Conservation (phyloP, 2,113 vertebrate species). For the Micromys minutus region DNA sequence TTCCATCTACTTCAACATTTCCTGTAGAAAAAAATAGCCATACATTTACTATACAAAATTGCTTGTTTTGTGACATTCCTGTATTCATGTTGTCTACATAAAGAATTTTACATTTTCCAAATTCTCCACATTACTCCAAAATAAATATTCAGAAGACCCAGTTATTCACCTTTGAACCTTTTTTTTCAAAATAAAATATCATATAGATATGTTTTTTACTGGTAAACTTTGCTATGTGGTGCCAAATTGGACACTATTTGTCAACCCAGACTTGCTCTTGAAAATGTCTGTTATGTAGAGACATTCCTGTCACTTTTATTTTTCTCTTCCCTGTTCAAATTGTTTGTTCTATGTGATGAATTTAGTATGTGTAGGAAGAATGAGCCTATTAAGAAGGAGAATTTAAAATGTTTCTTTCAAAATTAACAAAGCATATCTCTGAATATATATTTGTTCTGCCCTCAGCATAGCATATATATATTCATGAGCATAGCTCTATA, state of each 20-base stretch:
- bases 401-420: conserved; percentile 52
- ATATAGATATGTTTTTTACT: neutral
- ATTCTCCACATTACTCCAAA: neutral
- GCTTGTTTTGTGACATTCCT: neutral
- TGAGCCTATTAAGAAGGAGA: neutral
- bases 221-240: neutral
- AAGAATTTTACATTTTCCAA: neutral
- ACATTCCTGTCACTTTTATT: rapidly evolving
- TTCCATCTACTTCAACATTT: neutral
- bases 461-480: neutral
- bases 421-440: conserved; percentile 47
- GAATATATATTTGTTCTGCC: neutral
- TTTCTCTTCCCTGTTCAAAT: rapidly evolving
- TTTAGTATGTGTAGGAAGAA: neutral
- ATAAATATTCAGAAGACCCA: neutral
- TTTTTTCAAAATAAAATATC: neutral
- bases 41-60: neutral
- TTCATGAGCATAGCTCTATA: neutral
- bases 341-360: conserved; percentile 29
- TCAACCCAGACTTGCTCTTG: neutral
- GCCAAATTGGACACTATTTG: neutral
- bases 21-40: neutral
- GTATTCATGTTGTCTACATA: neutral
- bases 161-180: neutral
- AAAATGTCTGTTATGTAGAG: neutral